Evolutionary conservation across 1,140 invertebrate species (phyloP).

Genomic region (Cyphomyrmex costatus): DNA sequence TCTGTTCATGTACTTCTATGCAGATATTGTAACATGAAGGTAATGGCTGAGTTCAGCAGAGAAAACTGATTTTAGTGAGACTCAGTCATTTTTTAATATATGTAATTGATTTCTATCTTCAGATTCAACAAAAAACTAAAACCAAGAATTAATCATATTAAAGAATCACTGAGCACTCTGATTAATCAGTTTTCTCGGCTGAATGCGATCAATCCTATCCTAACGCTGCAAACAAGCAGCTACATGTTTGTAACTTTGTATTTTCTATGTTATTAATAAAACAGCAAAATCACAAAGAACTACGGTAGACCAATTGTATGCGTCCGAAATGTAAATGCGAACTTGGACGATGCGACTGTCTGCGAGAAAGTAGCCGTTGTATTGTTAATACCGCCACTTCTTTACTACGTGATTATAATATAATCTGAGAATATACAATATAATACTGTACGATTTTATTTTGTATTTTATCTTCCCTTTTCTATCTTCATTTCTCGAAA

Average conservation of each 20-base stretch:
- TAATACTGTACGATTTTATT: slow-evolving; percentile 9
- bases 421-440: slow-evolving; percentile 54
- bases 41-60: neutral
- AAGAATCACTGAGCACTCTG: too few relatives aligned
- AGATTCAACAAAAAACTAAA: too few relatives aligned
- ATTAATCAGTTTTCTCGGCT: too few relatives aligned
- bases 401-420: slow-evolving; percentile 46
- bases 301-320: slow-evolving; percentile 40
- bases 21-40: slow-evolving; percentile 9
- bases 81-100: too few relatives aligned
- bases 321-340: slow-evolving; percentile 33
- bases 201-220: too few relatives aligned
- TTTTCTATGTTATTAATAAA: slow-evolving; percentile 61
- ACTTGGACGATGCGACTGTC: slow-evolving; percentile 52
- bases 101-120: too few relatives aligned
- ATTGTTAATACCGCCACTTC: slow-evolving; percentile 49
- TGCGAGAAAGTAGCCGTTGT: slow-evolving; percentile 21
- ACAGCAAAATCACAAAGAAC: slow-evolving; percentile 49
- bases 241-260: slow-evolving; percentile 54
- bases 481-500: neutral
- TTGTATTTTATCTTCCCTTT: neutral
- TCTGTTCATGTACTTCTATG: neutral
- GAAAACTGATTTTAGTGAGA: too few relatives aligned
- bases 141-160: too few relatives aligned
- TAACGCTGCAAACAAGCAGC: neutral